Conservation (phyloP, 2,113 vertebrate species). For the Chauna torquata region DNA sequence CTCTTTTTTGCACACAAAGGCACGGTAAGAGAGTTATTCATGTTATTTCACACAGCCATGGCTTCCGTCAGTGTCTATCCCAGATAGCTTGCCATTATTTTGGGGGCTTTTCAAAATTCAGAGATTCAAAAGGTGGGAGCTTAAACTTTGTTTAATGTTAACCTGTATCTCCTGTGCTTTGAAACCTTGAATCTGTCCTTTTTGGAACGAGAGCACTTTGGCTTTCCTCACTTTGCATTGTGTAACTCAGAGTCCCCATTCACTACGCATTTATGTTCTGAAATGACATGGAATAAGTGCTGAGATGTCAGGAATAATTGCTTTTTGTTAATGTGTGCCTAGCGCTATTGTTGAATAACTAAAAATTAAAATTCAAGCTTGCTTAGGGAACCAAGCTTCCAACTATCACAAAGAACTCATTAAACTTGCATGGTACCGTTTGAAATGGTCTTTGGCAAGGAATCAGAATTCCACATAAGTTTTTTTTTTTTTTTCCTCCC, state of each 20-base stretch:
- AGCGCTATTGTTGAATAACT: not conserved
- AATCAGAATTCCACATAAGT: not conserved
- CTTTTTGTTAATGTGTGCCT: not conserved
- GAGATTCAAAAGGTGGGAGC: not conserved
- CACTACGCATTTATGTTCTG: not conserved
- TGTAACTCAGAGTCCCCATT: not conserved
- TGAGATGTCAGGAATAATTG: conserved; percentile 23
- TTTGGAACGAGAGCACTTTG: not conserved
- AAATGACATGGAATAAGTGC: not conserved
- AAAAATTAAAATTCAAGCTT: conserved; percentile 1
- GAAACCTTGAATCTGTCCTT: not conserved
- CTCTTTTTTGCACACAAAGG: not conserved
- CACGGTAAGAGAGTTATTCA: not conserved
- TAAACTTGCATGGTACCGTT: not conserved
- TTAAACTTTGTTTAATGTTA: not conserved
- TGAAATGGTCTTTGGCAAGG: not conserved
- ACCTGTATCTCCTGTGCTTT: not conserved
- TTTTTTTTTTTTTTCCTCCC: not conserved
- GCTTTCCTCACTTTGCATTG: rapidly evolving
- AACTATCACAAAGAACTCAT: not conserved
- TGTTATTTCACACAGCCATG: rapidly evolving
- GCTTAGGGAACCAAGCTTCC: not conserved
- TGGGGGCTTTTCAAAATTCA: not conserved
- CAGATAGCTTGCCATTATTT: not conserved
- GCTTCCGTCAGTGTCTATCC: not conserved